Base-by-base conservation (phyloP, 2,113 vertebrate genomes). In the Callocephalon fimbriatum region DNA sequence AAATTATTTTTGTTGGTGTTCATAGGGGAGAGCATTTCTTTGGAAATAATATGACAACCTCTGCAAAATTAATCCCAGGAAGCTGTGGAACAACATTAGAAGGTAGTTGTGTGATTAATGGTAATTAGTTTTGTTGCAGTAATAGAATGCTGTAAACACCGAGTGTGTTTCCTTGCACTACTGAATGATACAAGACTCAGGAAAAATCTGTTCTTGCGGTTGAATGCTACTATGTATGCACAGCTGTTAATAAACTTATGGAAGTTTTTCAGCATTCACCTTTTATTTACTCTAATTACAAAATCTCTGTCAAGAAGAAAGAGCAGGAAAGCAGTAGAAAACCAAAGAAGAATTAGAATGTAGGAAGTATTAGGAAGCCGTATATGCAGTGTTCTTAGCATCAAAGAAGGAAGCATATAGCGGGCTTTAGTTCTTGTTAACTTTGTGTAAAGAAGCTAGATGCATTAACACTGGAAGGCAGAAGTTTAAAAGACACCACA, bases 171-270 rank as follows among this genome's bases (percentile, higher is more conserved):
- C 81, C 44, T 54, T 86, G 19, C 50, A 59, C 38, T 79, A 35
- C 25, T 4, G 53, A 86, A 32, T 74, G 62, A 56, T 92, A 7
- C 51, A 59, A 94, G 51, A 40, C 82, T 83, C 14, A 12, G 56
- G 73, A 94, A 88, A 85, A 73, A 79, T 58, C 68, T 89, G 5
- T n/a, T 95, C 45, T 95, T 92, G 73, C 88, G 53, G 8, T 82
- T 6, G 4, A 90, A 65, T 37, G 5, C 26, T 87, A 2, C 63
- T 83, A 11, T 90, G 47, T 95, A 38, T 94, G 48, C 96, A 71
- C 66, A 96, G 56, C 82, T 95, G 86, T 93, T 96, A 45, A 7
- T 96, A 89, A 91, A 97, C 90, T 94, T 61, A 77, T 59, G 66
- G 35, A 53, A 71, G 15, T 75, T 90, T 65, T 91, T 95, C 7